Evolutionary conservation across 2,888 invertebrate species (phyloP).

Genomic region (Dioctria rufipes): DNA sequence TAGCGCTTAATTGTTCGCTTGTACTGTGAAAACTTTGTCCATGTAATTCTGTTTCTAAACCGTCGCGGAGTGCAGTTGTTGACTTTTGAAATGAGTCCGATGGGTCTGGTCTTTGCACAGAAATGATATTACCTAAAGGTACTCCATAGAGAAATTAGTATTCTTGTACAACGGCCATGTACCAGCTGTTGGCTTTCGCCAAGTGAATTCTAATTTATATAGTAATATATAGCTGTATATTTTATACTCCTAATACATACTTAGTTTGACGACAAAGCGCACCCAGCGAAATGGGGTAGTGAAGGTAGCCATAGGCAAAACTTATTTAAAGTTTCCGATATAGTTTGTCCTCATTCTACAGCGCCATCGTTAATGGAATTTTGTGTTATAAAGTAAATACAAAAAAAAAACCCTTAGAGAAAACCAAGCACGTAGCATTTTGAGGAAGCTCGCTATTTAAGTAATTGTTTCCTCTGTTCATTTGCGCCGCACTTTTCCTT

Average conservation of each 20-base stretch:
- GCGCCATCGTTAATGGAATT: neutral
- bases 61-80: neutral
- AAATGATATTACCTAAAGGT: neutral
- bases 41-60: neutral
- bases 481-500: slow-evolving; percentile 13
- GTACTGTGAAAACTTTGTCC: slow-evolving; percentile 15
- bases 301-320: no score
- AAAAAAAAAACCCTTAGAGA: slow-evolving; percentile 6
- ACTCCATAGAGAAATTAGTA: slow-evolving; percentile 15
- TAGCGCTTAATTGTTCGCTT: slow-evolving; percentile 22
- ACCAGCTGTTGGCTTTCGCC: slow-evolving; percentile 24
- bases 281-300: no score
- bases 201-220: slow-evolving; percentile 27
- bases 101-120: neutral
- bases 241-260: neutral
- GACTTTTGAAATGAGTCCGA: neutral
- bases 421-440: slow-evolving; percentile 23
- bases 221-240: neutral
- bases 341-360: neutral
- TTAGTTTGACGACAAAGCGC: slow-evolving; percentile 2
- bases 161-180: slow-evolving; percentile 12
- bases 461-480: slow-evolving; percentile 28
- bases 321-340: slow-evolving; percentile 4
- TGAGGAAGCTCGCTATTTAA: slow-evolving; percentile 19
- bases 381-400: no score